Base-by-base conservation (phyloP, 1,140 invertebrate genomes). In the Pantala flavescens region DNA sequence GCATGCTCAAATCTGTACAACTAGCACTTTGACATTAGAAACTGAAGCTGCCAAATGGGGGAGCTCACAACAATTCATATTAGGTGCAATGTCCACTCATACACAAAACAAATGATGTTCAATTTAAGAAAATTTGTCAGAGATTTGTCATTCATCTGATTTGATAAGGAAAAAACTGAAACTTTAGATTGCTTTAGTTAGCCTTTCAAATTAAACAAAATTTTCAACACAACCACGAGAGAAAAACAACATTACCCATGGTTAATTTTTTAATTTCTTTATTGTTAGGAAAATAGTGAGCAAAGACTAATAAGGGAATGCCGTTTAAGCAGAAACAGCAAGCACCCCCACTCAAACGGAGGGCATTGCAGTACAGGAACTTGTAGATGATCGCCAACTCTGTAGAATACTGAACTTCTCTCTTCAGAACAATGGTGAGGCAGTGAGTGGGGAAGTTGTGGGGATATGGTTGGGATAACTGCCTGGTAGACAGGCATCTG, bases 311-410 rank as follows among this genome's bases (percentile, higher is more conserved):
- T 63, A 63, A 63, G n/a, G 49, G 49, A 63, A 63, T 21, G 49
- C 14, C n/a, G 49, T 21, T 36, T 63, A 63, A 63, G 49, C 49
- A 63, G 49, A 63, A 63, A 63, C 43, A 16, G 43, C 43, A 49
- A 49, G 43, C 43, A 49, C 49, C 49, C 49, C n/a, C 49, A 63
- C 49, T 36, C 28, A 36, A 36, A 63, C 14, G n/a, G 49, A 63
- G 49, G 49, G 49, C 49, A 63, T 63, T 63, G 49, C 49, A 63
- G 49, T 63, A 63, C 49, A 63, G 49, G 49, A 63, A 63, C 49
- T 63, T 63, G 49, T 63, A 63, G 49, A 63, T 21, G 49, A 63
- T 19, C 49, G n/a, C 49, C 49, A 21, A 63, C 49, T 5, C 28
- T 36, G 49, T 63, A 16, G n/a, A 16, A 63, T 63, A 63, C 49